Percentiles rank a stretch among this genome's conserved stretches.
Conservation (phyloP, 2,113 vertebrate species). For the Callipepla squamata region DNA sequence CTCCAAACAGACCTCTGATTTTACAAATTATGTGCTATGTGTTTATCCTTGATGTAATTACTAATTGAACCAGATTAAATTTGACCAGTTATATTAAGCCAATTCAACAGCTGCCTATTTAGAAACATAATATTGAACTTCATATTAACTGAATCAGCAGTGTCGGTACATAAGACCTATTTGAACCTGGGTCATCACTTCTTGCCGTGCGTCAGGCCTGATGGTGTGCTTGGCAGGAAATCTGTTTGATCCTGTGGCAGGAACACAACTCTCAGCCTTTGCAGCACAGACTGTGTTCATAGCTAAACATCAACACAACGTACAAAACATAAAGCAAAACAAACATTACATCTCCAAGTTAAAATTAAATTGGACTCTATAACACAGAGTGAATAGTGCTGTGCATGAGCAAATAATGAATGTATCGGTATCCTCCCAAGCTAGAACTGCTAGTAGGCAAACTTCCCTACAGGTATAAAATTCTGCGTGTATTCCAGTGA, state of each 20-base stretch:
- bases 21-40: not conserved
- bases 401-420: not conserved
- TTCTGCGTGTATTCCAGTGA: not conserved
- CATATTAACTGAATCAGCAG: not conserved
- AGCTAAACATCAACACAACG: not conserved
- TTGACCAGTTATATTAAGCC: not conserved
- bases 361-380: not conserved
- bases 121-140: not conserved
- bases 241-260: not conserved
- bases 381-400: not conserved
- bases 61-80: not conserved
- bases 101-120: not conserved
- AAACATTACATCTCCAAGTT: not conserved
- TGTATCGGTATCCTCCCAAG: not conserved
- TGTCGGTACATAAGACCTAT: not conserved
- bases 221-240: not conserved
- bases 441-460: not conserved
- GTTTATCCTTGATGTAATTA: not conserved
- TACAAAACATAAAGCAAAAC: not conserved
- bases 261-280: not conserved
- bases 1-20: not conserved
- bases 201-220: rapidly evolving
- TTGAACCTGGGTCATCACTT: not conserved
- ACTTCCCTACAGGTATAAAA: too few species aligned
- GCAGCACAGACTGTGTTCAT: not conserved